Base-by-base conservation (phyloP, 2,113 vertebrate species). In the Lasiurus cinereus region DNA sequence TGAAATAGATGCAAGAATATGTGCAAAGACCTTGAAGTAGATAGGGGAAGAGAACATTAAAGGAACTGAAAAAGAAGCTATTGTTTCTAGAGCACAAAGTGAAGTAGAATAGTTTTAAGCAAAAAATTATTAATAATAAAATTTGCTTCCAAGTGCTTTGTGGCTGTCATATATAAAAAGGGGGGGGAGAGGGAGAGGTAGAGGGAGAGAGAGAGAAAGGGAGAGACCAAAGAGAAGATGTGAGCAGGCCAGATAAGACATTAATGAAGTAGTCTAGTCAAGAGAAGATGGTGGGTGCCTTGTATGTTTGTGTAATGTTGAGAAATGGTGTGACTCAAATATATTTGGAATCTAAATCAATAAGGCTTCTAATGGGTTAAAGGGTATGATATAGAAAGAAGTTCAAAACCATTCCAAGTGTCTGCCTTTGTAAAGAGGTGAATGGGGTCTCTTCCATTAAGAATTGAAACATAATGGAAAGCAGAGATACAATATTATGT, bases 111-210 rank as follows among this genome's bases (percentile, higher is more conserved):
- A 5, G 46, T 59, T 76, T 83, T 90, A 85, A 72, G 8, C 9
- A 29, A 52, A 43, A 83, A 76, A 50, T 50, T 8, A 50, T 50
- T n/a, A 21, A 77, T n/a, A 77, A 31, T 48, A 48, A 69, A 50
- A 93, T 76, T 66, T 88, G 14, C 18, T 94, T 88, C 87, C 16
- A 80, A 92, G 48, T 5, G 69, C 19, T 46, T 43, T 85, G 21
- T 86, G 33, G 22, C 4, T 74, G 0, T 62, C 54, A 31, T 19
- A 33, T 36, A 66, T 29, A 66, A 66, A 66, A 5, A 5, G 27
- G 0, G 2, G 46, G 59, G 80, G 33, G 50, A 62, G 24, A 62
- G 59, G 27, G 59, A 62, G 59, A 62, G 59, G 27, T 24, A 62
- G 24, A 62, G 59, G 27, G 59, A 62, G 59, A 62, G 59, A 62